Percentiles rank a stretch among this genome's conserved stretches.
These are phyloP conservation scores for Silurus glanis DNA, from an alignment of 2,113 vertebrate genomes.

Conservation along the genomic window DNA sequence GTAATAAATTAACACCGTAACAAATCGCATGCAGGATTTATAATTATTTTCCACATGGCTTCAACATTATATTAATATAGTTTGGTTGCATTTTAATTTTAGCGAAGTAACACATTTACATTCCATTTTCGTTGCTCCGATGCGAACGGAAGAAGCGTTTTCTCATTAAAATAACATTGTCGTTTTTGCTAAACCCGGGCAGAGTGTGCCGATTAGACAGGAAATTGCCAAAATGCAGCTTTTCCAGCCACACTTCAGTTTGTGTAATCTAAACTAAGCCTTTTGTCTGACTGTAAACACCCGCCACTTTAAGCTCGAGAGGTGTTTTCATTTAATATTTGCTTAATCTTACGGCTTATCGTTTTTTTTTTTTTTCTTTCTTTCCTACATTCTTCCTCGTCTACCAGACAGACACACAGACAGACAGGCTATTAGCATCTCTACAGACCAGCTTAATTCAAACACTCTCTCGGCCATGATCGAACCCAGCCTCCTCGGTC, in stretches of 20 bases:
- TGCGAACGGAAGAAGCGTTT: conserved; percentile 17
- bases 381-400: too few relatives aligned
- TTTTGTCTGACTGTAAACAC: not conserved
- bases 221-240: conserved; percentile 1
- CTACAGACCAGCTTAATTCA: not conserved
- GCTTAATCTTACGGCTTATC: not conserved
- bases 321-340: not conserved
- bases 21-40: conserved; percentile 8
- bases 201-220: conserved; percentile 28
- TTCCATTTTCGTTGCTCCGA: conserved; percentile 25
- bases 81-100: conserved; percentile 59
- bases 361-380: not conserved
- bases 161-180: conserved; percentile 54
- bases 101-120: conserved; percentile 56
- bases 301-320: not conserved
- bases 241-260: not conserved
- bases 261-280: not conserved
- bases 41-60: conserved; percentile 20
- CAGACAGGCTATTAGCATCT: not conserved
- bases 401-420: not conserved
- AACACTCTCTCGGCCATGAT: conserved; percentile 31
- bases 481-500: conserved; percentile 25
- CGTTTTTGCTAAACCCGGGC: conserved; percentile 34
- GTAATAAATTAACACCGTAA: conserved; percentile 31
- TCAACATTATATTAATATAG: conserved; percentile 24